Evolutionary conservation across 1,140 invertebrate species (phyloP), one percentile per base, ranked within the genome.

Genomic region (Drosophila carrolli): DNA sequence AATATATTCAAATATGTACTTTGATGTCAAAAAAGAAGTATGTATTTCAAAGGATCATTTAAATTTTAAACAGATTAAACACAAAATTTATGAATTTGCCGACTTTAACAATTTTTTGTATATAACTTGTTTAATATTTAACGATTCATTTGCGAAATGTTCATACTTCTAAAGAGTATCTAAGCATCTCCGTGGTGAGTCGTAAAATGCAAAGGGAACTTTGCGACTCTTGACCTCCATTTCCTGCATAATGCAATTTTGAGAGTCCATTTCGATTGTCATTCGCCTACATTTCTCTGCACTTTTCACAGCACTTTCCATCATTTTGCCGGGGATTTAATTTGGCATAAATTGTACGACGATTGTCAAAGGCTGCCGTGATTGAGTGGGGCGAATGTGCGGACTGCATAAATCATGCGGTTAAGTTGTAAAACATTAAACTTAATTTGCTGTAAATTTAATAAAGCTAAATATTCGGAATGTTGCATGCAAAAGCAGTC

Each of bases 371-470:
- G 54, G 73, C 47, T 44, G 46, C 43, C 46, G 41, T 71, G 67
- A 71, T 58, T 71, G 67, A 71, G 67, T 71, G 67, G 46, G 65
- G 41, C 46, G 51, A 55, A 43, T 27, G 29, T 50, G 23, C 16
- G 29, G 41, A 79, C 62, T 86, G 83, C 79, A 82, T 88, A 86
- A 86, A 88, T 88, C 84, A 80, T 77, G 79, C 71, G 79, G 75
- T 77, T 88, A 88, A 74, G 32, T 74, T 74, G 67, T 66, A 75
- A 75, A 88, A 88, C 84, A 89, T 83, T 75, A 82, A 88, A 76
- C 57, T 82, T 80, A 88, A 88, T 88, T 89, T 89, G 79, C 77
- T 88, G 80, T 74, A 83, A 83, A 89, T 88, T 89, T 88, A 88
- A 88, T 89, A 84, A 80, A 63, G 61, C 76, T 67, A 89, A 80